Evolutionary conservation across 2,888 invertebrate species (phyloP).

Genomic region (Phortica magna): DNA sequence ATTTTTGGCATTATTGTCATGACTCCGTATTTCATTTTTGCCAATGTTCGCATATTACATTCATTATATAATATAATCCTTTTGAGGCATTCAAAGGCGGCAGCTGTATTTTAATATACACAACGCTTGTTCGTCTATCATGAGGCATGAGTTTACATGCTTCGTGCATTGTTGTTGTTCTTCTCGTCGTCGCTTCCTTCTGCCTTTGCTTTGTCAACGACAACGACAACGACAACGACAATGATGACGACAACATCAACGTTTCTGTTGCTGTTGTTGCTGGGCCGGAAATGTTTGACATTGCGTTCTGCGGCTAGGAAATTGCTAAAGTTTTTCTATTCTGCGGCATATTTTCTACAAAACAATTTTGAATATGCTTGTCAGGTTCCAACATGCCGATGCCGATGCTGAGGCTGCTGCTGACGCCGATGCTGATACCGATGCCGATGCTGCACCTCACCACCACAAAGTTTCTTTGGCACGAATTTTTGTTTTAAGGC

Average conservation of each 20-base stretch:
- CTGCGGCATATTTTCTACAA: slow-evolving; percentile 35
- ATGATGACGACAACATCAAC: not conserved
- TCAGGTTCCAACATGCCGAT: slow-evolving; percentile 3
- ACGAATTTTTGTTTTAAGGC: not conserved
- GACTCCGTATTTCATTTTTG: slow-evolving; percentile 21
- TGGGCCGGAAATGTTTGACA: slow-evolving; percentile 40
- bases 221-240: not conserved
- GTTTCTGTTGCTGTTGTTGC: not conserved
- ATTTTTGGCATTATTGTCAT: slow-evolving; percentile 33
- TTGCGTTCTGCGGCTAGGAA: slow-evolving; percentile 39
- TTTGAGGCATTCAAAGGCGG: slow-evolving; percentile 11
- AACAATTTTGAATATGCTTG: slow-evolving; percentile 38
- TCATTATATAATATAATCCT: slow-evolving; percentile 29
- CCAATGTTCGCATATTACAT: slow-evolving; percentile 30
- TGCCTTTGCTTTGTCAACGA: no score
- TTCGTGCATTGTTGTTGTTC: no score
- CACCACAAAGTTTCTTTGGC: not conserved
- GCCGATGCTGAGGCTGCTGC: not conserved
- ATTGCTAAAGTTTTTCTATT: slow-evolving; percentile 40
- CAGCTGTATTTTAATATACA: slow-evolving; percentile 26
- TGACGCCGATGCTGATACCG: not conserved
- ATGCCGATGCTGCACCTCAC: not conserved
- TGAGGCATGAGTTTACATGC: no score
- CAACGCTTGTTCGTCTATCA: not conserved
- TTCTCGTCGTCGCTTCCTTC: no score